Conservation (phyloP, 1,140 invertebrate species). For the Whitmania pigra region DNA sequence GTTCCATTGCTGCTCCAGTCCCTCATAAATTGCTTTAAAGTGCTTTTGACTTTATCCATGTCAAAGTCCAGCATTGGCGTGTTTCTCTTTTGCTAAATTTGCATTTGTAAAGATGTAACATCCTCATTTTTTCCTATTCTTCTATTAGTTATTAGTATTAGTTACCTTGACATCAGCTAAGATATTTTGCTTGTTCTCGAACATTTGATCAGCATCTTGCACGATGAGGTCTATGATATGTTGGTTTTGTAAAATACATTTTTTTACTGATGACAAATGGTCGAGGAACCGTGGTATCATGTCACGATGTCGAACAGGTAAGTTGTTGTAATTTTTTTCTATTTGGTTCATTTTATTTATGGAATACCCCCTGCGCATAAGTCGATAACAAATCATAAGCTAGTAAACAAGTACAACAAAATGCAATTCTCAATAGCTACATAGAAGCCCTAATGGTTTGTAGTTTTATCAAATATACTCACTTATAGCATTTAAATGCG, state of each 20-base stretch:
- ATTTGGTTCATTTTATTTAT: conserved; percentile 54
- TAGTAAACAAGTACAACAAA: background rate
- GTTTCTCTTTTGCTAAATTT: background rate
- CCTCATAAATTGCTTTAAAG: conserved; percentile 82
- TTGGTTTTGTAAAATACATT: conserved; percentile 71
- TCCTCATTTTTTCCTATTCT: background rate
- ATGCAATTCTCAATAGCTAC: background rate
- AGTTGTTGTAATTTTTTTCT: conserved; percentile 58
- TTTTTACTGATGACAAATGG: conserved; percentile 59
- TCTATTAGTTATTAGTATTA: too few relatives aligned
- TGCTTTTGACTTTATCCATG: conserved; percentile 75
- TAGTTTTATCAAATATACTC: conserved; percentile 22
- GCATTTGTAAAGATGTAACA: conserved; percentile 1
- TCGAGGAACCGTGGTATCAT: conserved; percentile 60
- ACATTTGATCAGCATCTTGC: conserved; percentile 65
- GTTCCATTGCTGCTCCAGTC: conserved; percentile 82
- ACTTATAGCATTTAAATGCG: conserved; percentile 70
- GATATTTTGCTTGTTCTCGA: conserved; percentile 52
- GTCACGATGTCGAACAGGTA: conserved; percentile 61
- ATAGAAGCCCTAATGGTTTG: background rate
- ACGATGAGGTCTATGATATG: conserved; percentile 69
- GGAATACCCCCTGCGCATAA: conserved; percentile 38
- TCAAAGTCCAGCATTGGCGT: conserved; percentile 10
- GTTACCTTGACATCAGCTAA: conserved; percentile 11
- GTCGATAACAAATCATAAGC: conserved; percentile 4